Base-by-base conservation (phyloP, 1,140 invertebrate genomes). In the Propsilocerus akamusi region DNA sequence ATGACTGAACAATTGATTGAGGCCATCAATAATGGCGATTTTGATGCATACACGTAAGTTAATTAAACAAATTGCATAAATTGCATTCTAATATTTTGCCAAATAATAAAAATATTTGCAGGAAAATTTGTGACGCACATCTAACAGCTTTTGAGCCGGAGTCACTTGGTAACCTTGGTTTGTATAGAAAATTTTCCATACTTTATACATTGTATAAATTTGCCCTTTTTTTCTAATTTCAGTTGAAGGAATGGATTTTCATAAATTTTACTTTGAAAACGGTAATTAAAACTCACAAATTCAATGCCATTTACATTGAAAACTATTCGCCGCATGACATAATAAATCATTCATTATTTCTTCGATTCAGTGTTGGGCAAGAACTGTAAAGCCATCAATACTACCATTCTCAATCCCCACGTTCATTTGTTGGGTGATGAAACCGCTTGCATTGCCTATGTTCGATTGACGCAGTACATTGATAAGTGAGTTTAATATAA, bases 261-360 rank as follows among this genome's bases (percentile, higher is more conserved):
- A 97, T 72, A 96, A 97, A 73, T 97, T 97, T 76, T 97, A 96
- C 74, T 96, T 97, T 75, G 93, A 97, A 71, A 93, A 96, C 75
- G 87, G 28, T 30, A 49, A 23, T 14, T 24, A 34, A 26, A 17
- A 48, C 12, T 25, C 23, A 47, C 22, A 5, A 25, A 47, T 5
- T 5, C 20, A 47, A 24, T 25, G 22, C 10, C 22, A 10, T 47
- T 23, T 24, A 4, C n/a, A 24, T 47, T 24, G 12, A 23, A 25
- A 24, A 25, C 11, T 25, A 24, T 25, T n/a, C n/a, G n/a, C n/a
- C n/a, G n/a, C n/a, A n/a, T n/a, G n/a, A n/a, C n/a, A n/a, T n/a
- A n/a, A n/a, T n/a, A n/a, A n/a, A n/a, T n/a, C n/a, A n/a, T n/a
- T n/a, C n/a, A n/a, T 22, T 47, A 24, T 24, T 17, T 47, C 10